A percentile compares a stretch with the other conserved stretches of the same genome.
phyloP scores from a whole-genome alignment of 2,113 vertebrate species.

The Callospermophilus lateralis region DNA sequence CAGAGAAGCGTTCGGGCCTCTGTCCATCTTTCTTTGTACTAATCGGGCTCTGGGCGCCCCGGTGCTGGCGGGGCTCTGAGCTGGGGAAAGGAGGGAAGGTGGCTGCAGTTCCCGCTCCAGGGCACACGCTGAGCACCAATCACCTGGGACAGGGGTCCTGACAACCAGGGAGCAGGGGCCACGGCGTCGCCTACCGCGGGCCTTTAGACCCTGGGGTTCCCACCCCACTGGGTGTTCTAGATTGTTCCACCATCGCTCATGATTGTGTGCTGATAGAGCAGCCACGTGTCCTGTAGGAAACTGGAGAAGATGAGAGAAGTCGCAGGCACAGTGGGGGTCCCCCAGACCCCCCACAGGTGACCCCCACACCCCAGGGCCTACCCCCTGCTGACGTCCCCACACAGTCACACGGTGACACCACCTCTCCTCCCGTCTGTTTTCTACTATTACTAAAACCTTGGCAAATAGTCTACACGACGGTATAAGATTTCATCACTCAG shows the following conservation, averaged over 20 bases:
- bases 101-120: not conserved
- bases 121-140: not conserved
- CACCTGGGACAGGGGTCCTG: rapidly evolving
- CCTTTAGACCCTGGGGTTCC: no score
- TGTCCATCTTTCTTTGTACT: slow-evolving; percentile 31
- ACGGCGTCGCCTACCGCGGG: rapidly evolving
- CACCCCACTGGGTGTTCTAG: no score
- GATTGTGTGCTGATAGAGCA: not conserved
- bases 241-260: not conserved
- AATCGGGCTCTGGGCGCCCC: slow-evolving; percentile 20
- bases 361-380: rapidly evolving
- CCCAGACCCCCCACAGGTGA: rapidly evolving
- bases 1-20: not conserved
- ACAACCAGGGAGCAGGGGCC: rapidly evolving
- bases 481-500: not conserved
- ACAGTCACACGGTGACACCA: rapidly evolving
- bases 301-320: not conserved
- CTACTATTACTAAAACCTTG: not conserved
- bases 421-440: not conserved
- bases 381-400: rapidly evolving
- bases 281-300: rapidly evolving
- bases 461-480: not conserved
- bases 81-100: not conserved
- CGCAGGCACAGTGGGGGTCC: rapidly evolving
- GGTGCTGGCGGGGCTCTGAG: not conserved